These are phyloP conservation scores for Bubo bubo DNA, from an alignment of 2,113 vertebrate genomes.

Conservation along the genomic window DNA sequence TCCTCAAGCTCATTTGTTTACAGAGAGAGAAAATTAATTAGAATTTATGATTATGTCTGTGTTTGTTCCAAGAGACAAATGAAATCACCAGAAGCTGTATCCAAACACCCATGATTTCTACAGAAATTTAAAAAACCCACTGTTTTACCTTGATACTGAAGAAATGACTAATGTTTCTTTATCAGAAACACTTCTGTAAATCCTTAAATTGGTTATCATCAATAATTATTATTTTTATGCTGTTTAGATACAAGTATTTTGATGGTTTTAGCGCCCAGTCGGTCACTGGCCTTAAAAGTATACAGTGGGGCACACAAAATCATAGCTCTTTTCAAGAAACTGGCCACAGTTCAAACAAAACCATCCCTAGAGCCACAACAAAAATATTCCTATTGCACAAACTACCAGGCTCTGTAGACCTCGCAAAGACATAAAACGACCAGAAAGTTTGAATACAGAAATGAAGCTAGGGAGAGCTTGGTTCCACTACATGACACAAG, in stretches of 20 bases:
- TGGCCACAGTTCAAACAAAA: not conserved
- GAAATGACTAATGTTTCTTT: not conserved
- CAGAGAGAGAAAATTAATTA: not conserved
- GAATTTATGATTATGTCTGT: not conserved
- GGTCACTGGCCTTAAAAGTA: not conserved
- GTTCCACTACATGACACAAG: fast-evolving
- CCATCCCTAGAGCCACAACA: not conserved
- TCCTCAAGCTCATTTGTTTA: not conserved
- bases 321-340: not conserved
- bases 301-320: not conserved
- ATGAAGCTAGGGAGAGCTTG: not conserved
- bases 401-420: not conserved
- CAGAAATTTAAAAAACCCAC: not conserved
- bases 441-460: not conserved
- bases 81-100: not conserved
- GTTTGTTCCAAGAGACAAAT: not conserved
- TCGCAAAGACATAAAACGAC: not conserved
- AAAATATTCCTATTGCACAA: not conserved
- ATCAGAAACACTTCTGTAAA: not conserved
- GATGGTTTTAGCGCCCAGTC: not conserved
- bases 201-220: not conserved
- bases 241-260: not conserved
- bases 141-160: not conserved
- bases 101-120: not conserved
- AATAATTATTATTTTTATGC: not conserved